Percentiles rank a stretch among this genome's conserved stretches.
phyloP scores from a whole-genome alignment of 2,113 vertebrate species.

The Phylloscopus trochiloides region DNA sequence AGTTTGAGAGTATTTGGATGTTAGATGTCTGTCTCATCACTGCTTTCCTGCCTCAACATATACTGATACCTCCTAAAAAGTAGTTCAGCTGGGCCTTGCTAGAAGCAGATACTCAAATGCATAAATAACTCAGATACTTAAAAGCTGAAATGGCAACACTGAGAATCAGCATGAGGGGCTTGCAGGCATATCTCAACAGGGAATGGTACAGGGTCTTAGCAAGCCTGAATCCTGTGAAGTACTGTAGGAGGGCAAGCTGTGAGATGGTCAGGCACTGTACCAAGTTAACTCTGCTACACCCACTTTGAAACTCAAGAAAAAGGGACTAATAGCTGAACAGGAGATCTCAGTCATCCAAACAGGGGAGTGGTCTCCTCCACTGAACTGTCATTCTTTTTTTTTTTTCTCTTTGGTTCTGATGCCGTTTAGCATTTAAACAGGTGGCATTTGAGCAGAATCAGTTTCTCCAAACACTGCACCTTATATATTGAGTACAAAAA shows the following conservation, averaged over 20 bases:
- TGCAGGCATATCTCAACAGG: not conserved
- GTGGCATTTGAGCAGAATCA: constrained; percentile 39
- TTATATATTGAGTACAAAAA: constrained; percentile 57
- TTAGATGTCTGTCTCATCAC: not conserved
- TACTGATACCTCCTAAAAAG: not conserved
- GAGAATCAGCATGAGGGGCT: not conserved
- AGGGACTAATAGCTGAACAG: not conserved
- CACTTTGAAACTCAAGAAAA: constrained; percentile 11
- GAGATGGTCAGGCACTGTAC: constrained; percentile 9
- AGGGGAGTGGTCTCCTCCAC: not conserved
- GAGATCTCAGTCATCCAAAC: not conserved
- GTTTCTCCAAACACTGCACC: constrained; percentile 43
- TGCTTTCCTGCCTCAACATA: not conserved
- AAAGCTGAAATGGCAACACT: not conserved
- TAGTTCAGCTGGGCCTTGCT: not conserved
- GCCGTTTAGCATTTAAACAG: constrained; percentile 60
- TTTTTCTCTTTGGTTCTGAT: not conserved
- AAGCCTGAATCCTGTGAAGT: constrained; percentile 5
- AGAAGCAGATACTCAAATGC: not conserved
- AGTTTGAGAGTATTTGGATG: not conserved
- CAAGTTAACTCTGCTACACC: not conserved
- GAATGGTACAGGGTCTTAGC: not conserved
- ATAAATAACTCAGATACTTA: not conserved
- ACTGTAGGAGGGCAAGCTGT: not conserved
- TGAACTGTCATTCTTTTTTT: not conserved